These are phyloP conservation scores for Epizoanthus stellaris DNA, from an alignment of 92 coral and sea anemone genomes.

Conservation along the genomic window DNA sequence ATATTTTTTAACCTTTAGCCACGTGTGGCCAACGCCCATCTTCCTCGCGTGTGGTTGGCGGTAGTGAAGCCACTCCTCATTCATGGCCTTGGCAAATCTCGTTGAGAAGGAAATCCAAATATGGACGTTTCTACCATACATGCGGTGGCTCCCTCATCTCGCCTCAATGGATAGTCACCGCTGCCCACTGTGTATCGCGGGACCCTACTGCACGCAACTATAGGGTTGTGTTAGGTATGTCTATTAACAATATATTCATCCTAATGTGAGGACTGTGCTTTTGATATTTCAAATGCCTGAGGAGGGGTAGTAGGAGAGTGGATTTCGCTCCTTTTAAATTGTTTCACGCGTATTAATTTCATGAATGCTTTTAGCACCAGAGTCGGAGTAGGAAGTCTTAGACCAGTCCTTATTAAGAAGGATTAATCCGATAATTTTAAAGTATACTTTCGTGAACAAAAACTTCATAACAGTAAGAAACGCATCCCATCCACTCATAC, in stretches of 20 bases:
- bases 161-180: conserved; percentile 68
- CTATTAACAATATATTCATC: not conserved
- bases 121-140: conserved; percentile 53
- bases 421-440: too few species aligned
- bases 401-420: too few species aligned
- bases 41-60: conserved; percentile 68
- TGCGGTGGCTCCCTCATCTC: conserved; percentile 78
- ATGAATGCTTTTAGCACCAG: too few species aligned
- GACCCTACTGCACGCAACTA: conserved; percentile 55
- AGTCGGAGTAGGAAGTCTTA: too few species aligned
- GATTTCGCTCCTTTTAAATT: too few species aligned
- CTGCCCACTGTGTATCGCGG: conserved; percentile 77
- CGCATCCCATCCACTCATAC: too few species aligned
- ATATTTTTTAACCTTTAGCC: conserved; percentile 38
- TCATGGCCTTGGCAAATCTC: conserved; percentile 88
- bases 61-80: conserved; percentile 69
- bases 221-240: conserved; percentile 62
- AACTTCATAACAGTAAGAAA: too few species aligned
- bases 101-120: conserved; percentile 32
- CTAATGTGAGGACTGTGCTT: too few species aligned
- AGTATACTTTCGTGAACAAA: too few species aligned
- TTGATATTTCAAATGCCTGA: too few species aligned
- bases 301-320: too few species aligned
- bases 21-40: conserved; percentile 59
- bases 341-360: too few species aligned